Base-by-base conservation (phyloP, 2,888 invertebrate species). In the Halocaridina rubra region DNA sequence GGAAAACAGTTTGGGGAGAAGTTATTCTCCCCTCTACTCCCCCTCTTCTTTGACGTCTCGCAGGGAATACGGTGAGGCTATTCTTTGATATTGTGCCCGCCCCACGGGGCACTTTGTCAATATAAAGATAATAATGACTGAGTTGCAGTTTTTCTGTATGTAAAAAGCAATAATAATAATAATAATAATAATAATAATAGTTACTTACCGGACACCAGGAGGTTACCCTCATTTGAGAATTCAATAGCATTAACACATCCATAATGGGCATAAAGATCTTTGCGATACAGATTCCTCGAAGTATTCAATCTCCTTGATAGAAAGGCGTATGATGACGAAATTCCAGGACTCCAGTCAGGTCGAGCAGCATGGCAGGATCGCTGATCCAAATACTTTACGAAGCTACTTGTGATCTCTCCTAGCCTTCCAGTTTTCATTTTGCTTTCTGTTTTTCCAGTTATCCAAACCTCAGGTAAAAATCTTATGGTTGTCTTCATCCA, bases 161-260 rank as follows among this genome's bases (percentile, higher is more conserved):
- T n/a, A n/a, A n/a, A n/a, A n/a, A n/a, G n/a, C n/a, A n/a, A n/a
- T n/a, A n/a, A n/a, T n/a, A n/a, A n/a, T n/a, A n/a, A n/a, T n/a
- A n/a, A n/a, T n/a, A n/a, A n/a, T n/a, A n/a, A n/a, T n/a, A n/a
- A n/a, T n/a, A n/a, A n/a, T 8, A 39, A 39, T 8, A 7, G 39
- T 39, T n/a, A 69, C 91, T 93, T 92, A 97, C 97, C 97, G 91
- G 98, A 98, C 89, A 95, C 94, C 88, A 98, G 93, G 89, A 94
- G 94, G 91, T 96, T 94, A 89, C 97, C 97, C 92, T 96, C 95
- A 89, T 94, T 93, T 77, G 97, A 97, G 92, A 98, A 98, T 92
- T 98, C 98, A 89, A 98, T 95, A 88, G 98, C 97, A 93, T 98
- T 98, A 84, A 98, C 97, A 93, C 98, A 98, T 90, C 98, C 98